Base-by-base conservation (phyloP, 1,140 invertebrate genomes). In the Bombus turneri region DNA sequence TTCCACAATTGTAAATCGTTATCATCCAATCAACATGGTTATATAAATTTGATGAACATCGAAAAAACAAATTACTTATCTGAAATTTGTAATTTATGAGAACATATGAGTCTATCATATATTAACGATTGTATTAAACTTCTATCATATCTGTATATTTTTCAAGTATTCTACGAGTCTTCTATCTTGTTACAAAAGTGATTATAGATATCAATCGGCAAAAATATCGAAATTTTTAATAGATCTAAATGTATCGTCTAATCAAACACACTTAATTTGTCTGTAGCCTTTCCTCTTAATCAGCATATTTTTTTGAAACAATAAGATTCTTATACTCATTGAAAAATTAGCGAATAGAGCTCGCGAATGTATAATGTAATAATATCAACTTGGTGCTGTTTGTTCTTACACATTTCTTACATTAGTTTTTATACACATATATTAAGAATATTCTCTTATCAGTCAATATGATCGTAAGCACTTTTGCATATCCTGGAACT, bases 361-460 rank as follows among this genome's bases (percentile, higher is more conserved):
- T 68, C 34, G 18, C 18, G 6, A 34, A 68, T 53, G 47, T 53
- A 68, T 22, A 68, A 68, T 37, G 8, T 22, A 34, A 22, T 68
- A 68, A 68, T 37, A 66, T 28, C 57, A 22, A 34, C 15, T 68
- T 68, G 31, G n/a, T 68, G 31, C 18, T 68, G 18, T 68, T n/a
- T 62, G 15, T 68, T 34, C 15, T 9, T 68, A 34, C 8, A 18
- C 6, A 25, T 68, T 68, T 68, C 2, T 37, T 68, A 68, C 3
- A 37, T 28, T 18, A 66, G 15, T 66, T 66, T 18, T 66, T 34
- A 39, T 71, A 25, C 22, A 71, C 10, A 28, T 39, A 25, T 39
- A 25, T 41, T 43, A 47, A 74, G 41, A 47, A 74, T 47, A 74
- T 47, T 74, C 72, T 47, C 72, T 74, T 74, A 47, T 47, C 72